Evolutionary conservation across 2,888 invertebrate species (phyloP).

Genomic region (Hanleya hanleyi): DNA sequence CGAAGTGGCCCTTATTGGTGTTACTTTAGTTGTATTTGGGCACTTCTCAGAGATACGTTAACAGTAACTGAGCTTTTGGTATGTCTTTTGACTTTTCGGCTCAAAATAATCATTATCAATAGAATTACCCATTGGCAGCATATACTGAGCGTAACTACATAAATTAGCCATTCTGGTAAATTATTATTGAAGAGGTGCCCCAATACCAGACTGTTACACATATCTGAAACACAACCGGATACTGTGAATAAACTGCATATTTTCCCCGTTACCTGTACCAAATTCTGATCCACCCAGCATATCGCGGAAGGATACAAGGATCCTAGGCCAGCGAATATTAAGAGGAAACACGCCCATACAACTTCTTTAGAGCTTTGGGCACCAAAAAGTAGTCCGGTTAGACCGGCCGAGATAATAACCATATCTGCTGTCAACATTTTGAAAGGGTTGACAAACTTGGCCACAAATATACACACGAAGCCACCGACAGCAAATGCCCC

Average conservation of each 20-base stretch:
- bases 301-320: not conserved
- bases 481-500: too few relatives aligned
- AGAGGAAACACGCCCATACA: not conserved
- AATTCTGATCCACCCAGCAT: not conserved
- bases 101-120: too few relatives aligned
- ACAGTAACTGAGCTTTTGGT: too few relatives aligned
- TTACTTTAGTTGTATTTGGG: too few relatives aligned
- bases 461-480: too few relatives aligned
- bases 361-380: not conserved
- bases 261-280: not conserved
- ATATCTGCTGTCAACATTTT: too few relatives aligned
- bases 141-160: not conserved
- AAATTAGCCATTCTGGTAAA: not conserved
- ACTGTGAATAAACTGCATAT: not conserved
- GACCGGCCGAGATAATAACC: too few relatives aligned
- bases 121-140: not conserved
- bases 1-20: too few relatives aligned
- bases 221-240: not conserved
- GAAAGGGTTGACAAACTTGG: too few relatives aligned
- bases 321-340: not conserved
- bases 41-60: too few relatives aligned
- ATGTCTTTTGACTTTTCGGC: too few relatives aligned
- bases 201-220: not conserved
- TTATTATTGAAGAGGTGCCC: not conserved
- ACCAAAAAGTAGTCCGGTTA: not conserved